Evolutionary conservation across 2,888 invertebrate species (phyloP), one percentile per base, ranked within the genome.

Genomic region (Dicranocentrus wangi): DNA sequence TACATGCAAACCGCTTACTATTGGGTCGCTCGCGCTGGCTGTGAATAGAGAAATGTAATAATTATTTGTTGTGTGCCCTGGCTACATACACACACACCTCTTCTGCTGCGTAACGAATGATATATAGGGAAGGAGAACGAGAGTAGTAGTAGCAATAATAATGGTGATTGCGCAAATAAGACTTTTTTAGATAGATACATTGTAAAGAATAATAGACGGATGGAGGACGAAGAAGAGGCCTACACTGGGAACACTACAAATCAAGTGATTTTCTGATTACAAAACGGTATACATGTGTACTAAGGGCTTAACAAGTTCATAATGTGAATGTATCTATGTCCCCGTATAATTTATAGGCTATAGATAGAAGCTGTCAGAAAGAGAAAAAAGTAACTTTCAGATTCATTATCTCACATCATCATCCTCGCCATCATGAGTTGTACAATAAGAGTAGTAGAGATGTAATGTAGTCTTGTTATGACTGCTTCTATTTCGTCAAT

Each of bases 231-330:
- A 28, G 23, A 63, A 23, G 42, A 63, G 21, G 43, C 42, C 21
- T 23, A 32, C 55, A n/a, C 63, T 39, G 19, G 63, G 63, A 63
- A 23, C 32, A 27, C 25, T 25, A 32, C 65, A 68, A 68, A 68
- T 68, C 68, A 68, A 68, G 69, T 28, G 51, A 51, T 69, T 69
- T 69, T 69, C 69, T 32, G 51, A 69, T 69, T 69, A 69, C 53
- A 69, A 42, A 55, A 55, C 55, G 21, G 21, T 7, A 23, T n/a
- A 10, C n/a, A 47, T 47, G 32, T 32, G 3, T 10, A 32, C 32
- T n/a, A n/a, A n/a, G n/a, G n/a, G n/a, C n/a, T n/a, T n/a, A n/a
- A n/a, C n/a, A n/a, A n/a, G n/a, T n/a, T n/a, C n/a, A n/a, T n/a
- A n/a, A n/a, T n/a, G n/a, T n/a, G n/a, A n/a, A n/a, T n/a, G n/a